Conservation (phyloP, 1,140 invertebrate species). For the Drosophila nebulosa region DNA sequence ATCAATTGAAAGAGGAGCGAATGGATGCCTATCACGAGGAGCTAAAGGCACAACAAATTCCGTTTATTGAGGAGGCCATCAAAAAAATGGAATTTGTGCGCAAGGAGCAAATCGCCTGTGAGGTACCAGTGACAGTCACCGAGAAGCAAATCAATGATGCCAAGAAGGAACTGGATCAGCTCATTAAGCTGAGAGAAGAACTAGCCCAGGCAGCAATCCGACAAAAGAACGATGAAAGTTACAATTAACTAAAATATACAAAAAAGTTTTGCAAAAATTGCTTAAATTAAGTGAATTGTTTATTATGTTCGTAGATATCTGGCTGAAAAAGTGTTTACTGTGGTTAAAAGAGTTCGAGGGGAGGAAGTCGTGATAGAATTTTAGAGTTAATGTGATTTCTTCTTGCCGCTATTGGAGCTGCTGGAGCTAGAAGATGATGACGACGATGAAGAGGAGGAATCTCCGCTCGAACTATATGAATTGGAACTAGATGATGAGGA, state of each 20-base stretch:
- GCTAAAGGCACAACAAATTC: conserved; percentile 85
- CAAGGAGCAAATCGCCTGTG: conserved; percentile 86
- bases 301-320: background rate
- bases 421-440: conserved; percentile 44
- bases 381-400: conserved; percentile 22
- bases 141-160: conserved; percentile 86
- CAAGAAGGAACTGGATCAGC: conserved; percentile 82
- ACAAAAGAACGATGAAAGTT: conserved; percentile 35
- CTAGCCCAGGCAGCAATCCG: conserved; percentile 25
- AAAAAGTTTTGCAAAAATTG: background rate
- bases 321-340: background rate
- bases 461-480: conserved; percentile 66
- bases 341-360: background rate
- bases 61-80: conserved; percentile 85
- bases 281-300: conserved; percentile 5
- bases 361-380: background rate
- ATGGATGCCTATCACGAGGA: conserved; percentile 84
- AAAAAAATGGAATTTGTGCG: conserved; percentile 86
- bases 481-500: conserved; percentile 47
- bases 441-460: conserved; percentile 44
- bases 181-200: conserved; percentile 56
- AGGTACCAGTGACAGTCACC: conserved; percentile 84
- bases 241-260: conserved; percentile 6
- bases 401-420: conserved; percentile 57
- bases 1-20: conserved; percentile 85